Evolutionary conservation across 2,888 invertebrate genomes (phyloP).

Genomic region (Drosophila anceps): DNA sequence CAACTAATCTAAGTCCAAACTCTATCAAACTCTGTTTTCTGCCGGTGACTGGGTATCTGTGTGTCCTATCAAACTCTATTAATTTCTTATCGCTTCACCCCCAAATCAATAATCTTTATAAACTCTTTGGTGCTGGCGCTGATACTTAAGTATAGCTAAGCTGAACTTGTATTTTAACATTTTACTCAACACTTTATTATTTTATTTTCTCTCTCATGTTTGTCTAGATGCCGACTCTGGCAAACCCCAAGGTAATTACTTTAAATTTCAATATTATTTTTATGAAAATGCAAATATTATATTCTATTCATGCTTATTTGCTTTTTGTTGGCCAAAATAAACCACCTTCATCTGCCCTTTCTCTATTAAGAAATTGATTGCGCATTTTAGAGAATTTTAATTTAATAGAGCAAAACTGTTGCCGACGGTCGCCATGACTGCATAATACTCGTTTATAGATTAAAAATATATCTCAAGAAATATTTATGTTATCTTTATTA

Average conservation of each 20-base stretch:
- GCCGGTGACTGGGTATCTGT: conserved; percentile 27
- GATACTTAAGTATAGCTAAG: not conserved
- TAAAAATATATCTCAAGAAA: not conserved
- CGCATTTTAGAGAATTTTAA: not conserved
- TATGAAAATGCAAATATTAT: not conserved
- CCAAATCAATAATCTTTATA: not conserved
- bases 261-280: conserved; percentile 31
- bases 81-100: conserved; percentile 2
- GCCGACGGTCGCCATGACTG: not conserved
- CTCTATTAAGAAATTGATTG: not conserved
- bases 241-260: conserved; percentile 82
- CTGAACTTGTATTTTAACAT: conserved; percentile 10
- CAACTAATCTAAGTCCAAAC: conserved; percentile 30
- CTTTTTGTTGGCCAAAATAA: conserved; percentile 17
- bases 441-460: not conserved
- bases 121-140: conserved; percentile 29
- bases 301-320: conserved; percentile 16
- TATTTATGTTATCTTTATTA: too few species aligned
- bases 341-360: not conserved
- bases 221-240: conserved; percentile 78
- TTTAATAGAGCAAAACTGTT: not conserved
- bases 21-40: conserved; percentile 7
- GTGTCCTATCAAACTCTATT: conserved; percentile 1
- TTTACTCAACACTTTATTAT: conserved; percentile 43
- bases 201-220: conserved; percentile 36